Evolutionary conservation across 1,140 invertebrate species (phyloP).

Genomic region (Chionoecetes opilio): DNA sequence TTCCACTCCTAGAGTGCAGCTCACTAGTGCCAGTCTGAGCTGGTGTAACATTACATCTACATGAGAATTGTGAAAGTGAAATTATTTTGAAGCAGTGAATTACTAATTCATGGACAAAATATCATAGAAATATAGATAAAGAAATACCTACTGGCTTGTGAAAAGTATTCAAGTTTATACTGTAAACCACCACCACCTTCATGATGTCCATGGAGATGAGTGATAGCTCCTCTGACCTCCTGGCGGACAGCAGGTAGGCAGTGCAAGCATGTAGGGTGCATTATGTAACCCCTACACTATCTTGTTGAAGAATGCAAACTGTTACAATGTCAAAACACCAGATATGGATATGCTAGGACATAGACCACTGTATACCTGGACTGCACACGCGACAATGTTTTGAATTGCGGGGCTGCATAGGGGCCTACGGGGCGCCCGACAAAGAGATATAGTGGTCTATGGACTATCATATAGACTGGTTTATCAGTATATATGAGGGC

Average conservation of each 20-base stretch:
- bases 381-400: too few species aligned
- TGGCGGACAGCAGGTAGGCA: conserved; percentile 33
- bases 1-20: background rate
- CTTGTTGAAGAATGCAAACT: too few species aligned
- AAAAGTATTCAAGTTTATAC: background rate
- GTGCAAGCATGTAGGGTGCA: too few species aligned
- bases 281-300: too few species aligned
- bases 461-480: too few species aligned
- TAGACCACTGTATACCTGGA: too few species aligned
- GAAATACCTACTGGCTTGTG: background rate
- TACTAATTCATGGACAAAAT: background rate
- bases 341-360: too few species aligned
- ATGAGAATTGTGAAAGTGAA: background rate
- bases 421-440: too few species aligned
- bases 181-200: background rate
- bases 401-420: too few species aligned
- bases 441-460: too few species aligned
- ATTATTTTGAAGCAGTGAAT: background rate
- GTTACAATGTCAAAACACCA: too few species aligned
- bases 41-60: background rate
- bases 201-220: conserved; percentile 67
- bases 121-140: background rate
- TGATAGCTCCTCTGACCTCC: conserved; percentile 8
- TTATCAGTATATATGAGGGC: too few species aligned
- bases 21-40: background rate